Percentiles rank a stretch among this genome's conserved stretches.
Conservation (phyloP, 2,113 vertebrate species). For the Theropithecus gelada region DNA sequence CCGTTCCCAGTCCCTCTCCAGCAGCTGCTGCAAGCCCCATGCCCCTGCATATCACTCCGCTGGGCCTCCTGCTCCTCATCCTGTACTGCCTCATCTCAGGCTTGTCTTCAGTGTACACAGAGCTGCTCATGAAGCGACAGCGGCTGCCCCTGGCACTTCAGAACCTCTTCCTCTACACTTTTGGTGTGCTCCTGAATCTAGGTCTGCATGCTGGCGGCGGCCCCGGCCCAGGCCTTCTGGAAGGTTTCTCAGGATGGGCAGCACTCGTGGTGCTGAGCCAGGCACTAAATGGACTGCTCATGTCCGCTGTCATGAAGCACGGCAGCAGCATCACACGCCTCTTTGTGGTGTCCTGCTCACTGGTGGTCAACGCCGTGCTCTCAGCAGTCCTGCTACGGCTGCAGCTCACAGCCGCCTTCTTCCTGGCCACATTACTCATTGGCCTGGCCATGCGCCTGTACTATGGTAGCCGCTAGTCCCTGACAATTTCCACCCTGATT, state of each 20-base stretch:
- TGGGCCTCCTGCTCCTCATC: conserved; percentile 87
- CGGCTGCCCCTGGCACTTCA: conserved; percentile 92
- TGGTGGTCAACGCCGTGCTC: conserved; percentile 92
- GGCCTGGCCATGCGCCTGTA: conserved; percentile 92
- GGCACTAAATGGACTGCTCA: conserved; percentile 93
- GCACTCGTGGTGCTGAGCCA: conserved; percentile 90
- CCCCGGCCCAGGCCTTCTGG: conserved; percentile 82
- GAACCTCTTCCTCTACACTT: conserved; percentile 94
- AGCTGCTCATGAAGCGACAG: conserved; percentile 92
- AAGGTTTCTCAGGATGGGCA: conserved; percentile 90
- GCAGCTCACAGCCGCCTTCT: conserved; percentile 91
- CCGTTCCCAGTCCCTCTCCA: background rate
- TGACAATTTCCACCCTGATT: background rate
- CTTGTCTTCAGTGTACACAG: conserved; percentile 93
- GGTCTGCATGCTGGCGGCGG: conserved; percentile 81
- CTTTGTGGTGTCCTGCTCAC: conserved; percentile 95
- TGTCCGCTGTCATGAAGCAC: conserved; percentile 96
- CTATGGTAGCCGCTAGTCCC: conserved; percentile 83
- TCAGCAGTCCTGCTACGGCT: conserved; percentile 89
- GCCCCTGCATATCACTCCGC: conserved; percentile 85
- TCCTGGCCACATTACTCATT: conserved; percentile 86
- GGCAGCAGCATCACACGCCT: conserved; percentile 95
- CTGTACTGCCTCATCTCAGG: conserved; percentile 92
- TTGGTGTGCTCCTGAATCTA: conserved; percentile 91
- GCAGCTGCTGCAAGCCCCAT: conserved; percentile 34